A percentile compares a stretch with the other conserved stretches of the same genome.
These are phyloP conservation scores for Poeciliopsis presidionis DNA, from an alignment of 2,797 vertebrate genomes.

Conservation along the genomic window DNA sequence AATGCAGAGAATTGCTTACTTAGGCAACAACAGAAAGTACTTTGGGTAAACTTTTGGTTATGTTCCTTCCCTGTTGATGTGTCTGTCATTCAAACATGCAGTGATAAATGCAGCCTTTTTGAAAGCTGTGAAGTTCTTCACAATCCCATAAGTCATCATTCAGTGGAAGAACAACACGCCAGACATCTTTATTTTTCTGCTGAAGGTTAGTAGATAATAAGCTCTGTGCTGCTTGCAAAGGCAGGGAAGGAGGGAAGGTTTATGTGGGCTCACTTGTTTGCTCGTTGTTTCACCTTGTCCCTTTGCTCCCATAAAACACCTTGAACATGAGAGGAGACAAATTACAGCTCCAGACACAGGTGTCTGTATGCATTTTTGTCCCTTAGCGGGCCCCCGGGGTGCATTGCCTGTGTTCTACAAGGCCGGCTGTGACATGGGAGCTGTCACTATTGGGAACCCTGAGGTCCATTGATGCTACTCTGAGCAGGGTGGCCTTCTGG, in stretches of 20 bases:
- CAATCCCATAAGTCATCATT: conserved; percentile 29
- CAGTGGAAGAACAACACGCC: conserved; percentile 27
- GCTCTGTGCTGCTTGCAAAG: conserved; percentile 30
- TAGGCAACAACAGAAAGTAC: conserved; percentile 64
- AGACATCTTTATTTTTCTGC: conserved; percentile 25
- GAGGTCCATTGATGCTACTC: conserved; percentile 54
- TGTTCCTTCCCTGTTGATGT: conserved; percentile 38
- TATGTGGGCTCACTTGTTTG: conserved; percentile 65
- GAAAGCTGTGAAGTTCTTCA: conserved; percentile 27
- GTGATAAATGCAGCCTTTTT: conserved; percentile 22
- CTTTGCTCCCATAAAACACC: conserved; percentile 82
- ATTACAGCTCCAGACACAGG: conserved; percentile 82
- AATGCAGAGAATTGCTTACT: conserved; percentile 49
- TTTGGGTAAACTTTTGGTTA: conserved; percentile 71
- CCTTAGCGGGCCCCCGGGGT: conserved; percentile 67
- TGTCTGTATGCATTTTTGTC: conserved; percentile 73
- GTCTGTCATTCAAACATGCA: conserved; percentile 40
- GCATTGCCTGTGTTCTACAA: conserved; percentile 73
- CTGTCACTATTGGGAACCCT: conserved; percentile 70
- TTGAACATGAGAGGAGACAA: conserved; percentile 84
- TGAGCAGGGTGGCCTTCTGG: conserved; percentile 71
- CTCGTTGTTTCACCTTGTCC: conserved; percentile 80
- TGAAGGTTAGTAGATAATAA: conserved; percentile 34
- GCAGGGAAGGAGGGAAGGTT: conserved; percentile 55
- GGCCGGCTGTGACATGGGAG: conserved; percentile 69